Evolutionary conservation across 2,797 vertebrate species (phyloP), one percentile per base, ranked within the genome.

Genomic region (Dicrostonyx torquatus): DNA sequence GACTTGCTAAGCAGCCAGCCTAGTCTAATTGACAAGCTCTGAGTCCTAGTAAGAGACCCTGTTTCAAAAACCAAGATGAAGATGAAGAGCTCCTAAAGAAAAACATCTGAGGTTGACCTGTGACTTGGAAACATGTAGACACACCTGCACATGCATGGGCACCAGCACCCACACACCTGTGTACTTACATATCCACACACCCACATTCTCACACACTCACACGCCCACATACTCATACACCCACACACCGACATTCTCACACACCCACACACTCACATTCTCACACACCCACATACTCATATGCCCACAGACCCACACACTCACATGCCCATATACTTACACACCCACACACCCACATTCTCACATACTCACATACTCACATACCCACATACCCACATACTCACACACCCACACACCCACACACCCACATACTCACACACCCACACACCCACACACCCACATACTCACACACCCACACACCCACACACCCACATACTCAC

Each of bases 311-410:
- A 26, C 6, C 1, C 77, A 79, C 12, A 79, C 6, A 4, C 29
- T 0, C 22, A 60, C 58, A 50, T 6, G 9, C 75, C 15, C 34
- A 77, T 11, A n/a, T 12, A 12, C 10, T 11, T 18, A n/a, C 34
- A 22, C 48, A 55, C 76, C 34, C 50, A 34, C 75, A 55, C 6
- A 1, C 53, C 6, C 53, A 55, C 50, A 37, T 10, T 17, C 76
- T 17, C 40, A 45, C 13, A 48, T 9, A 5, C 31, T 11, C 45
- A 31, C 31, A 18, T 18, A 78, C 50, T 6, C 11, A 34, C 75
- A 55, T 0, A 6, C 53, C 0, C 53, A 55, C 48, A 37, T 6
- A 1, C 53, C 7, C 53, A 58, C 24, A 17, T 2, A 37, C 18
- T 1, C 50, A 55, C 34, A 55, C 1, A 4, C 24, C 3, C 34